Evolutionary conservation across 2,797 vertebrate species (phyloP), one percentile per base, ranked within the genome.

Genomic region (Acrossocheilus fasciatus): DNA sequence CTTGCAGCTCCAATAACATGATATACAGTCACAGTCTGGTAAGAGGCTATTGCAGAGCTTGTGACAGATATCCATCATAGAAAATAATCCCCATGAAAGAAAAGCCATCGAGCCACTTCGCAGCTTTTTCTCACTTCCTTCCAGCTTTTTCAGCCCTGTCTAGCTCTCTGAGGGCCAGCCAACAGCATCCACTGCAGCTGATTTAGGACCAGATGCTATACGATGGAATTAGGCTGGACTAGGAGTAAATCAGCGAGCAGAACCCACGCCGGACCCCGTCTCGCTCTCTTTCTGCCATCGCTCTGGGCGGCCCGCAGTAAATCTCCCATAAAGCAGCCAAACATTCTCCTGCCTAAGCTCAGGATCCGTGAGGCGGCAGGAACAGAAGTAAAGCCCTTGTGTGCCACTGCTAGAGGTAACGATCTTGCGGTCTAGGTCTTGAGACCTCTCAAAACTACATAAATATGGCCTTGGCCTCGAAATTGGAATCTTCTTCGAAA

Each of bases 121-220:
- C 41, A 79, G 83, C 86, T 64, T 43, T 57, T 79, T 88, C 62
- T 76, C 26, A 39, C 66, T 70, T 72, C 20, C 74, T 73, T 36
- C 76, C 34, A 62, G 82, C 36, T 72, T 68, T 78, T 88, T 43
- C 47, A 3, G 62, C 73, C 74, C 45, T 2, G 47, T 68, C 82
- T 26, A 18, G 30, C 74, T 69, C 83, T 78, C 83, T 12, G 50
- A 43, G 68, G 87, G 83, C 73, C 45, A 73, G 84, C 85, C 86
- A 74, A 70, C 73, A 66, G 87, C 70, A 77, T 84, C 85, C 69
- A 66, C 43, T 30, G 80, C 77, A 1, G 83, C 88, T 92, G 92
- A 94, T 94, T 93, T 92, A 93, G 80, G 90, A 90, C 81, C 62
- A 73, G 74, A 66, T 59, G 85, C 86, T 86, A 90, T 88, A 90